Conservation (phyloP, 2,113 vertebrate genomes). For the Bombycilla garrulus region DNA sequence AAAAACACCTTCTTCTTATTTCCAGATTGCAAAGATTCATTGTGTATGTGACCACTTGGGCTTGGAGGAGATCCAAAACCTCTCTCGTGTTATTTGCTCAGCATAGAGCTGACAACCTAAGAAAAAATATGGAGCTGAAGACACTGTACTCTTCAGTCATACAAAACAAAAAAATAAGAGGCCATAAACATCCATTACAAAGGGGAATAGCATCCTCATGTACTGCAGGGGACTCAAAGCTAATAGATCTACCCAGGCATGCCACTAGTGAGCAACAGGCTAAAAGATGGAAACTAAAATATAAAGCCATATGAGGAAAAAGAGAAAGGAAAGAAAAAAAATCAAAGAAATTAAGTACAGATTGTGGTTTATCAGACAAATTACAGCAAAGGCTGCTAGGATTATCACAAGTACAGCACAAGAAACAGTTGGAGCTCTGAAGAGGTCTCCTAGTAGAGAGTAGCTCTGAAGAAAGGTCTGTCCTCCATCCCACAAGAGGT, state of each 20-base stretch:
- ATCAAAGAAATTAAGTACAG: neutral
- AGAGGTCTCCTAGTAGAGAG: neutral
- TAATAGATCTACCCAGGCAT: neutral
- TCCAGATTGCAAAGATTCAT: neutral
- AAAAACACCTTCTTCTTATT: neutral
- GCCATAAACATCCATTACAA: neutral
- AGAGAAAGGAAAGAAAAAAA: neutral
- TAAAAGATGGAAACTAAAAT: neutral
- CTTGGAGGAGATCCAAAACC: neutral
- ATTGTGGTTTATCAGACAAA: neutral
- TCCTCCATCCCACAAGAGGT: neutral
- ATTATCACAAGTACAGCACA: neutral
- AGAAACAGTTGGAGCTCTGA: neutral
- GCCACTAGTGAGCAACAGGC: neutral
- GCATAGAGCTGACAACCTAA: neutral
- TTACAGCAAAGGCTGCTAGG: neutral
- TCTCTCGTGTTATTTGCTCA: neutral
- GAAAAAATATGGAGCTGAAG: neutral
- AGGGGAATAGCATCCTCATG: neutral
- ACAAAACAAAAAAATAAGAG: neutral
- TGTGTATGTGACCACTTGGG: neutral
- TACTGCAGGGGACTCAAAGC: neutral
- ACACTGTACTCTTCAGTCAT: neutral
- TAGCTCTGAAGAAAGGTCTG: rapidly evolving
- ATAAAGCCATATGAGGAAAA: neutral